Evolutionary conservation across 2,888 invertebrate species (phyloP).

Genomic region (Caenorhabditis sp.): DNA sequence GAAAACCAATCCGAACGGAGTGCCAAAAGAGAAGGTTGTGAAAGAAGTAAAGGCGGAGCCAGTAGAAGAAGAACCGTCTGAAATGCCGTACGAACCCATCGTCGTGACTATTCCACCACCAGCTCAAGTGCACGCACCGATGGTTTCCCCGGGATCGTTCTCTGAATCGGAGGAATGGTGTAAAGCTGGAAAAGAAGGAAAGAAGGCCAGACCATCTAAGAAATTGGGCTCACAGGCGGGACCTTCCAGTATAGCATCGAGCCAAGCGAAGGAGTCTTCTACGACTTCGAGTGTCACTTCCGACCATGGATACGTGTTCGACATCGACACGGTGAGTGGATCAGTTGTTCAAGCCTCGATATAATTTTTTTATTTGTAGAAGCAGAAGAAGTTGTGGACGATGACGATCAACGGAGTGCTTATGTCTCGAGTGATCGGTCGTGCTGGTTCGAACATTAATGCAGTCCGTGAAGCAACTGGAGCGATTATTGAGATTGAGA

Average conservation of each 20-base stretch:
- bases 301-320: neutral
- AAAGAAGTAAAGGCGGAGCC: conserved; percentile 10
- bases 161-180: conserved; percentile 62
- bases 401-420: conserved; percentile 94
- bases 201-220: conserved; percentile 48
- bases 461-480: conserved; percentile 96
- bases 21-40: conserved; percentile 19
- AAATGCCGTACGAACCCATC: conserved; percentile 23
- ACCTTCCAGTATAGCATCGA: conserved; percentile 31
- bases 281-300: conserved; percentile 33
- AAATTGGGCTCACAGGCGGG: conserved; percentile 22
- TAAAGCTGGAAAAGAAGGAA: conserved; percentile 60
- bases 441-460: conserved; percentile 97
- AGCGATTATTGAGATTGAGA: conserved; percentile 94
- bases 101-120: conserved; percentile 38
- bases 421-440: conserved; percentile 96
- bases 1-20: conserved; percentile 19
- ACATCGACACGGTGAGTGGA: conserved; percentile 63
- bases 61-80: conserved; percentile 33
- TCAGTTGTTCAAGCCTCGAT: neutral
- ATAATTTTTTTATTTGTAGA: conserved; percentile 19
- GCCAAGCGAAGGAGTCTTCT: conserved; percentile 26
- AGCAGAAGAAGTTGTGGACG: conserved; percentile 84
- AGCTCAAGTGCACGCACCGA: conserved; percentile 7
- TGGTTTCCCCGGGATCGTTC: conserved; percentile 41